Evolutionary conservation across 2,888 invertebrate species (phyloP), one percentile per base, ranked within the genome.

Genomic region (Perithous albicinctus): DNA sequence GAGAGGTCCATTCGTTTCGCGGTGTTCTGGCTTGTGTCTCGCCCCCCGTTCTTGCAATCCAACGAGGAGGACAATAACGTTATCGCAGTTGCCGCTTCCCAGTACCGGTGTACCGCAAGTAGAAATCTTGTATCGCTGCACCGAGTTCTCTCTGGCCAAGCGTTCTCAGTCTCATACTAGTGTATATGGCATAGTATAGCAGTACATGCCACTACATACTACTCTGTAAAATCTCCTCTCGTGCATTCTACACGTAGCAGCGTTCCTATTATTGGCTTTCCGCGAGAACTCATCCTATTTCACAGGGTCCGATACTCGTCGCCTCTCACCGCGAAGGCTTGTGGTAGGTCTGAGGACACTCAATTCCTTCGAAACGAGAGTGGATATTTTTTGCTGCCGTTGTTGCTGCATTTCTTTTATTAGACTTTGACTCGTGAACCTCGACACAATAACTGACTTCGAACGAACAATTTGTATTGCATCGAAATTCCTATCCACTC

Each of bases 41-140:
- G 48, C 75, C 32, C 38, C 7, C 29, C 20, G 59, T 72, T 56
- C 73, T 73, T 48, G 75, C 56, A 54, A 59, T 59, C 48, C 51
- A 54, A 70, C 43, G 69, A 80, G 66, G 66, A 80, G 72, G 35
- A 69, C 69, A 79, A 80, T 66, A 73, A 74, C 82, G 77, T 82
- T 77, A 82, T 78, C 74, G 59, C 79, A 79, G 63, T 77, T 61
- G 73, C 63, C 69, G 29, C 51, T 76, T 76, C 61, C 46, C 66
- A 76, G 67, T 54, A 61, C 23, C 56, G 59, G 46, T 63, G 41
- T 38, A 67, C 75, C 75, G 35, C 75, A 67, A 76, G 67, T 46
- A 48, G 56, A 41, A 38, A 56, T 66, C 66, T 66, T 66, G 43
- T 66, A 46, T 75, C 66, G 75, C 38, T 32, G 64, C 35, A 12